Base-by-base conservation (phyloP, 2,113 vertebrate genomes). In the Fregetta grallaria region DNA sequence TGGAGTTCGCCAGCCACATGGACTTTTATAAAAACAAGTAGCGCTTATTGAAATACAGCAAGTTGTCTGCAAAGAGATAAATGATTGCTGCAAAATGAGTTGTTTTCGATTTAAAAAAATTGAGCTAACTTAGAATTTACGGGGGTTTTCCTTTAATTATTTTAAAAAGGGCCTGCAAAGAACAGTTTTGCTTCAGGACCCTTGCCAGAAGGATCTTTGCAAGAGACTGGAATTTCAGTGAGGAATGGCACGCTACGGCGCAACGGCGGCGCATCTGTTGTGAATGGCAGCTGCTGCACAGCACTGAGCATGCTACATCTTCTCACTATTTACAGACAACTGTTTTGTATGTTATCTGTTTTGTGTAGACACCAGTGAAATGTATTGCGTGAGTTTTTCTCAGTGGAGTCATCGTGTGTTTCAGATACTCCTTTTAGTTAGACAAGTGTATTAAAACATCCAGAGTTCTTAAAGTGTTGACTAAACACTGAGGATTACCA, bases 251-350 rank as follows among this genome's bases (percentile, higher is more conserved):
- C 3, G 44, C 68, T 80, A 29, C 0, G 0, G 78, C 0, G 0
- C 70, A 45, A 25, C 13, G 9, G 40, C 18, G 2, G 88, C 0
- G 2, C 96, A 97, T 97, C 95, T 97, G 97, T 93, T 96, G 97
- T 86, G 74, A 66, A 50, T 44, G 71, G 94, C 97, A 97, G 97
- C 97, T 96, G 97, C 92, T 96, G 91, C 71, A 42, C 86, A 86
- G 71, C 42, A 25, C 71, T 83, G 63, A 73, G 74, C 44, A 10
- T 25, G 71, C 59, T 59, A 7, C 66, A 66, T 77, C 81, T 70
- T 56, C 86, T 86, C 4, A 4, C 52, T 70, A 27, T 63, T 90
- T 80, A 52, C 71, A 83, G 91, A 62, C 91, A 94, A 59, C 66
- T 74, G 66, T 17, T 93, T 29, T 29, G 21, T 63, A 6, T 18